These are phyloP conservation scores for Drosophila willistoni DNA, from an alignment of 1,140 invertebrate species.

Conservation along the genomic window DNA sequence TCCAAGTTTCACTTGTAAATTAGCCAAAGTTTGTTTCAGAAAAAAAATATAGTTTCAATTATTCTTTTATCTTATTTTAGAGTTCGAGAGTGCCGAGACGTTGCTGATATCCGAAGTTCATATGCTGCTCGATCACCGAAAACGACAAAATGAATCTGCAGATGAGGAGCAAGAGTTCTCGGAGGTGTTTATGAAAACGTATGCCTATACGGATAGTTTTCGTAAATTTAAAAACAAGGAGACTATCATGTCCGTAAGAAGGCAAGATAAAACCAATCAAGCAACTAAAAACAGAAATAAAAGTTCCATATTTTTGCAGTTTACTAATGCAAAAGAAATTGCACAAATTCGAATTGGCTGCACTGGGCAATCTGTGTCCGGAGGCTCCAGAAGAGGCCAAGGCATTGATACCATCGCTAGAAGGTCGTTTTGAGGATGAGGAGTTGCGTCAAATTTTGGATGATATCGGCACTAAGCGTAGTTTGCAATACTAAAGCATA, in stretches of 20 bases:
- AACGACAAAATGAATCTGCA: constrained; percentile 98
- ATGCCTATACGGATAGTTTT: constrained; percentile 98
- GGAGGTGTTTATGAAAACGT: constrained; percentile 99
- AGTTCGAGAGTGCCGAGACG: constrained; percentile 99
- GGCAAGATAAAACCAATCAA: constrained; percentile 84
- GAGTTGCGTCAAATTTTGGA: constrained; percentile 96
- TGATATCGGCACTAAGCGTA: constrained; percentile 98
- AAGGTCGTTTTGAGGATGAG: constrained; percentile 98
- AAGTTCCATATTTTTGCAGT: constrained; percentile 85
- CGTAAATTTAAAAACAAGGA: constrained; percentile 99
- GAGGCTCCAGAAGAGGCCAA: constrained; percentile 99
- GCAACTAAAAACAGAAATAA: background rate
- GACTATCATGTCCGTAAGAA: constrained; percentile 97
- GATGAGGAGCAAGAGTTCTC: constrained; percentile 99
- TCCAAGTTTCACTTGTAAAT: constrained; percentile 70
- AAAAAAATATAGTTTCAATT: background rate
- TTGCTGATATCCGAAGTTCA: constrained; percentile 99
- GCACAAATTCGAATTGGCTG: constrained; percentile 99
- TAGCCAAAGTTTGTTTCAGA: constrained; percentile 6
- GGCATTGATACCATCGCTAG: constrained; percentile 96
- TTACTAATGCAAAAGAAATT: constrained; percentile 97
- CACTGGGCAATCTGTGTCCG: constrained; percentile 98
- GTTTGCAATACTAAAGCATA: constrained; percentile 94
- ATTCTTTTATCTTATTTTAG: constrained; percentile 84
- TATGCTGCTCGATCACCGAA: constrained; percentile 98